Conservation (phyloP, 1,140 invertebrate genomes). For the Lordiphosa collinella region DNA sequence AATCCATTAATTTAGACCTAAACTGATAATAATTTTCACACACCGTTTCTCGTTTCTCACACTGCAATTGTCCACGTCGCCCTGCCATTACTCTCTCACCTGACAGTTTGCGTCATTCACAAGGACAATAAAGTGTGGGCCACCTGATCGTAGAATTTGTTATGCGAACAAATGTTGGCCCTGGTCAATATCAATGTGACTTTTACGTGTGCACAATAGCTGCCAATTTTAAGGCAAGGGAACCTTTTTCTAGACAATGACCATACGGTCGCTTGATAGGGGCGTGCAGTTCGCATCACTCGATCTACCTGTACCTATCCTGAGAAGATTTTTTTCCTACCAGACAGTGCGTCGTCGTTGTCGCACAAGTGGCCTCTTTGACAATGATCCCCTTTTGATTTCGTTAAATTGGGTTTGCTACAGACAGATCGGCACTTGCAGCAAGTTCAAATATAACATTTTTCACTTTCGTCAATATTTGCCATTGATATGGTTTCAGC, state of each 20-base stretch:
- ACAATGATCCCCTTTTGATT: conserved; percentile 55
- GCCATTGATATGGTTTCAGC: conserved; percentile 4
- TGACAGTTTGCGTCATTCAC: conserved; percentile 71
- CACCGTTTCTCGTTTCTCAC: conserved; percentile 62
- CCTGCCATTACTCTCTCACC: conserved; percentile 61
- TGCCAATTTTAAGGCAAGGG: conserved; percentile 38
- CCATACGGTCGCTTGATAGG: conserved; percentile 68
- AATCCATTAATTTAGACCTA: conserved; percentile 4
- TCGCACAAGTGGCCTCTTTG: conserved; percentile 46
- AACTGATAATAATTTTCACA: background rate
- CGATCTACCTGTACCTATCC: conserved; percentile 44
- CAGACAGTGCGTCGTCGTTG: conserved; percentile 68
- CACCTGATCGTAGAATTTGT: conserved; percentile 61
- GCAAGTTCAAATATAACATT: conserved; percentile 38
- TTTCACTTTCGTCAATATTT: conserved; percentile 25
- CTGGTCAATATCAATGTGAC: conserved; percentile 59
- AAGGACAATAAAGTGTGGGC: conserved; percentile 52
- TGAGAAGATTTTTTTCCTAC: conserved; percentile 59
- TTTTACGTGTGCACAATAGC: conserved; percentile 46
- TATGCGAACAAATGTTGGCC: conserved; percentile 33
- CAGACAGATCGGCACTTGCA: conserved; percentile 26
- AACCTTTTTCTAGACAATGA: conserved; percentile 54
- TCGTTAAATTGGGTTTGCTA: conserved; percentile 27
- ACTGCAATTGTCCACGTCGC: conserved; percentile 49
- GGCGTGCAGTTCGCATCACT: conserved; percentile 69